A percentile compares a stretch with the other conserved stretches of the same genome.
Conservation (phyloP, 1,140 invertebrate genomes). For the Apis laboriosa region DNA sequence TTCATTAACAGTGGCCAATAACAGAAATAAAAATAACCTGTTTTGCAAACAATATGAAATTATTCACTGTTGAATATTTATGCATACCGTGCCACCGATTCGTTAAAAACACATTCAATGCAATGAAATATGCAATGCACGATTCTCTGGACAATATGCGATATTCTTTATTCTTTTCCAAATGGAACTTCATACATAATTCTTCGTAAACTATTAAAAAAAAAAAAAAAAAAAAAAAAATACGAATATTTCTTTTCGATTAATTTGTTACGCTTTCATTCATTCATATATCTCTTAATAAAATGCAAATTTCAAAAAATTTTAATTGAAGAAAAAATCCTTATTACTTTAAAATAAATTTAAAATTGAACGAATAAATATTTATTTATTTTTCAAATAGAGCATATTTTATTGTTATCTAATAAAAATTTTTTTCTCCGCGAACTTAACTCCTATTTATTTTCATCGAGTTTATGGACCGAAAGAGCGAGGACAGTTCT, state of each 20-base stretch:
- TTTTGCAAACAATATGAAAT: background rate
- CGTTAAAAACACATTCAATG: background rate
- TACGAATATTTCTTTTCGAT: too few species aligned
- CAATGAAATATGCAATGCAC: background rate
- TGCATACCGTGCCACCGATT: background rate
- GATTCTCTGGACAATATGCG: background rate
- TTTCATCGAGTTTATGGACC: background rate
- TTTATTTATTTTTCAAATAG: too few species aligned
- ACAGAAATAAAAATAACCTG: background rate
- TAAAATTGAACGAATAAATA: too few species aligned
- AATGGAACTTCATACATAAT: background rate
- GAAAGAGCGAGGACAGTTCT: background rate
- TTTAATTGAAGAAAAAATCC: too few species aligned
- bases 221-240: too few species aligned
- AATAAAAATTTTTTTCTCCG: background rate
- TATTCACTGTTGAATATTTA: conserved; percentile 25
- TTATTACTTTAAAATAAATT: too few species aligned
- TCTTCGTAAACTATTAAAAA: background rate
- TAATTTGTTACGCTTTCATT: too few species aligned
- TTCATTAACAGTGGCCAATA: background rate
- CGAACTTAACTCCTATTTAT: background rate
- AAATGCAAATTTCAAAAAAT: too few species aligned
- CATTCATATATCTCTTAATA: too few species aligned
- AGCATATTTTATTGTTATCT: background rate
- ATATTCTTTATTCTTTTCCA: too few species aligned